Conservation (phyloP, 2,113 vertebrate genomes). For the Serinus canaria region DNA sequence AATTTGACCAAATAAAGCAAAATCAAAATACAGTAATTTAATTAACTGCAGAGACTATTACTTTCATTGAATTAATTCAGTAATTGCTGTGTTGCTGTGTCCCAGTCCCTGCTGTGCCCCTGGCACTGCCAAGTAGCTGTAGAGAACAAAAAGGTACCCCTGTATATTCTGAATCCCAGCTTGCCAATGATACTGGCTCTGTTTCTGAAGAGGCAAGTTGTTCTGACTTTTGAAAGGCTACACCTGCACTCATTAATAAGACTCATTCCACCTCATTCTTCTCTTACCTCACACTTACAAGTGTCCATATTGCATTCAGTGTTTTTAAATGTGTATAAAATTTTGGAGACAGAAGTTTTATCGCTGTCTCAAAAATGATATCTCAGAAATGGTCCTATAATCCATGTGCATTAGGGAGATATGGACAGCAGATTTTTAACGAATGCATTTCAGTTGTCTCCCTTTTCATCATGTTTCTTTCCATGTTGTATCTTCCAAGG, state of each 20-base stretch:
- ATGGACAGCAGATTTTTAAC: neutral
- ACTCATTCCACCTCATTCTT: neutral
- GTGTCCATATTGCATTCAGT: neutral
- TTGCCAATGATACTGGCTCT: neutral
- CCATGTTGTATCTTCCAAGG: neutral
- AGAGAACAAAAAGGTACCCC: neutral
- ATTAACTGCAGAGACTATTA: neutral
- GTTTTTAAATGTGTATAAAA: neutral
- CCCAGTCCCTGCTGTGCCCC: neutral
- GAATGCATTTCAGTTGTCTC: neutral
- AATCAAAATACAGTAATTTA: neutral
- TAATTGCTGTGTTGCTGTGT: neutral
- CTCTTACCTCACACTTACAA: neutral
- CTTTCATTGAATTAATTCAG: constrained; percentile 8
- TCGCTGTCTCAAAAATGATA: neutral
- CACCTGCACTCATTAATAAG: neutral
- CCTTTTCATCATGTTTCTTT: neutral
- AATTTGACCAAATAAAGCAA: constrained; percentile 30
- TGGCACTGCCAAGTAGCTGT: neutral
- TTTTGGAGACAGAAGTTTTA: neutral
- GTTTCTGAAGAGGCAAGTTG: neutral
- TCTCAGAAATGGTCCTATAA: neutral
- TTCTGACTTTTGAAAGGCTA: neutral
- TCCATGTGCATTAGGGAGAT: neutral
- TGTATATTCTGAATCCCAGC: neutral